Conservation (phyloP, 2,888 invertebrate genomes). For the Sphaerophoria taeniata region DNA sequence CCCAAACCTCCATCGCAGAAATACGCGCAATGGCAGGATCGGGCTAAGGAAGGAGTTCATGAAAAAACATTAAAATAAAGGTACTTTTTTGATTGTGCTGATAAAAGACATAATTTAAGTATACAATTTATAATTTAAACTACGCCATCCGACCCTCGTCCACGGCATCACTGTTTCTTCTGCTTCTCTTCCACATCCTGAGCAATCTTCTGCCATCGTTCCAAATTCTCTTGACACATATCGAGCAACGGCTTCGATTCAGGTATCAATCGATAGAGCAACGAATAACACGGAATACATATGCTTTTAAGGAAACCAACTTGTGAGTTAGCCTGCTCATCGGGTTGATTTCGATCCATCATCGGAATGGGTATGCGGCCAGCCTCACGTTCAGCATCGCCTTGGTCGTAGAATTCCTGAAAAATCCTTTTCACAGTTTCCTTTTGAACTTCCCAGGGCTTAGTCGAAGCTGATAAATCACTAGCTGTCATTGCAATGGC, state of each 20-base stretch:
- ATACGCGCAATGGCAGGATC: too few relatives aligned
- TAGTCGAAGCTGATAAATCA: conserved; percentile 92
- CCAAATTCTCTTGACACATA: conserved; percentile 87
- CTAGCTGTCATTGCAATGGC: conserved; percentile 93
- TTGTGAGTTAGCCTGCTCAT: conserved; percentile 90
- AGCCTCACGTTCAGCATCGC: conserved; percentile 88
- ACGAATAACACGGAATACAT: conserved; percentile 91
- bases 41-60: too few relatives aligned
- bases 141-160: not conserved
- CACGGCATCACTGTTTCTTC: conserved; percentile 45
- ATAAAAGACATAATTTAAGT: conserved; percentile 46
- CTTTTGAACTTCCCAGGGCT: conserved; percentile 92
- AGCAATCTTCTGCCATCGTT: conserved; percentile 85
- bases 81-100: conserved; percentile 46
- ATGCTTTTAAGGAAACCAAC: conserved; percentile 91
- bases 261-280: conserved; percentile 88
- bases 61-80: too few relatives aligned
- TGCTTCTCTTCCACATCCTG: conserved; percentile 72
- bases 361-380: conserved; percentile 90
- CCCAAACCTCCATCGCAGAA: too few relatives aligned
- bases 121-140: conserved; percentile 6
- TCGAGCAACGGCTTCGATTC: conserved; percentile 87
- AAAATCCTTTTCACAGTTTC: conserved; percentile 92
- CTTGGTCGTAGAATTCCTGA: conserved; percentile 91
- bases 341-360: conserved; percentile 90